These are phyloP conservation scores for Phytoseiulus persimilis DNA, from an alignment of 2,888 invertebrate species.

Conservation along the genomic window DNA sequence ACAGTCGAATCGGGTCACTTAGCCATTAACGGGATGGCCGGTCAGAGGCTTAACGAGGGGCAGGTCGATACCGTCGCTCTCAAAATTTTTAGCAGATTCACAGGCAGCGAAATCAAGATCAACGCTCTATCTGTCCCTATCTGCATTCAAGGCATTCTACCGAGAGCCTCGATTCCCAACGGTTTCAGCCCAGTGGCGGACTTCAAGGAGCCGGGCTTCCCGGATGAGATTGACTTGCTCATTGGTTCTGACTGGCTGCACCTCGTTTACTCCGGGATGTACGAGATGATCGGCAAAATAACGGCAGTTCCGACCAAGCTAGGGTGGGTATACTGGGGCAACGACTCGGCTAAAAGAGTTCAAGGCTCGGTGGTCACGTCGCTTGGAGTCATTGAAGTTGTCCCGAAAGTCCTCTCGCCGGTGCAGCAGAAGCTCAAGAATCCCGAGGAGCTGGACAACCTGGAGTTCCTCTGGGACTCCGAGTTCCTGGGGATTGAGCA, in stretches of 20 bases:
- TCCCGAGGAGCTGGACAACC: background rate
- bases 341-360: background rate
- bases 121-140: background rate
- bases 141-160: background rate
- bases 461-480: background rate
- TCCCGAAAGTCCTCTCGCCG: background rate
- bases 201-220: background rate
- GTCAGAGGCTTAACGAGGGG: background rate
- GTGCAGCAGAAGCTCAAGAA: background rate
- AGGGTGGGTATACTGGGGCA: background rate
- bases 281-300: background rate
- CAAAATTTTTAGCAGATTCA: background rate
- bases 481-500: background rate
- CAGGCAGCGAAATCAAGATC: background rate
- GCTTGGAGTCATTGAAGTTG: background rate
- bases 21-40: background rate
- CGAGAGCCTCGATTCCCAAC: background rate
- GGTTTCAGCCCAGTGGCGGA: background rate
- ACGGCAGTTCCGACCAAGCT: background rate
- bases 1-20: background rate
- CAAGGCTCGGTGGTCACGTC: background rate
- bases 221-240: background rate
- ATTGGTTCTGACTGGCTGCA: background rate
- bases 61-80: background rate
- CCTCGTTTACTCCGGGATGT: background rate